Percentiles rank a stretch among this genome's conserved stretches.
phyloP scores from a whole-genome alignment of 2,797 vertebrate species.

The Hylomyscus alleni region DNA sequence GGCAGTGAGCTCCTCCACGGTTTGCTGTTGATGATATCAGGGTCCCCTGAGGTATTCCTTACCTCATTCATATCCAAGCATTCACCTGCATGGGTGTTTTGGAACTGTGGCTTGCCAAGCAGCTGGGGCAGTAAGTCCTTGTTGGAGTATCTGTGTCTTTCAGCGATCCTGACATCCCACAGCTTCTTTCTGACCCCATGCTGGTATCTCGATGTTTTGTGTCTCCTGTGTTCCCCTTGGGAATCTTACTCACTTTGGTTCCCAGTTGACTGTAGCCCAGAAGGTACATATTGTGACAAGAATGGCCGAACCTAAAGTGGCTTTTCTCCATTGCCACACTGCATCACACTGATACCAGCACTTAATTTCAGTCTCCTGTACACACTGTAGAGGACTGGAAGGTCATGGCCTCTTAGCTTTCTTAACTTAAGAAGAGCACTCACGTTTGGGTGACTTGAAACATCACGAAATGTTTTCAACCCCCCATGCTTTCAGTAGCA shows the following conservation, averaged over 20 bases:
- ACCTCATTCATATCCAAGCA: background rate
- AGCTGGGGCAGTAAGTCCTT: background rate
- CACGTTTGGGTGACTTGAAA: background rate
- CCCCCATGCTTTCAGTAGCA: background rate
- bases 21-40: background rate
- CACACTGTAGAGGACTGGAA: accelerated
- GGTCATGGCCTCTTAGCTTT: background rate
- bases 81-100: background rate
- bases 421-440: background rate
- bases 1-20: background rate
- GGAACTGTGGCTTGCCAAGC: background rate
- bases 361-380: accelerated
- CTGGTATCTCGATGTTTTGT: background rate
- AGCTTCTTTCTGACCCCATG: accelerated
- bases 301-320: background rate
- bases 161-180: too few relatives aligned
- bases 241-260: background rate
- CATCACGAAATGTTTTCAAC: background rate
- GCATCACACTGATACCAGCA: too few relatives aligned
- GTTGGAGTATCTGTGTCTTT: background rate
- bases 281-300: background rate
- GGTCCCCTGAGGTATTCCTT: background rate
- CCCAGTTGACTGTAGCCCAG: background rate
- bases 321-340: background rate
- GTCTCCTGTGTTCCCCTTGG: background rate